These are phyloP conservation scores for Entomobrya proxima DNA, from an alignment of 2,888 invertebrate species.

Conservation along the genomic window DNA sequence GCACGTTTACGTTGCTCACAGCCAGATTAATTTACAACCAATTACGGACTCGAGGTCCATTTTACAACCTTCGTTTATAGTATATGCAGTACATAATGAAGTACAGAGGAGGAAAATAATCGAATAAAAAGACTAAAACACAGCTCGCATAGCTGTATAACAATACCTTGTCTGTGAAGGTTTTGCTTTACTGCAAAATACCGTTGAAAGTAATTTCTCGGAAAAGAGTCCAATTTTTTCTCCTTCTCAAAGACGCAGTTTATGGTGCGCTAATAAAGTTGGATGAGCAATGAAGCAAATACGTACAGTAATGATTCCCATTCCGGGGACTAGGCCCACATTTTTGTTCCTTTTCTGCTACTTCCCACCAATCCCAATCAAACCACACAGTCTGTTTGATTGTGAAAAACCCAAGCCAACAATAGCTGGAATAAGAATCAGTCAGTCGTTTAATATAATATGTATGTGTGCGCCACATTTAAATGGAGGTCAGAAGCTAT, in stretches of 20 bases:
- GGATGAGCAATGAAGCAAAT: constrained; percentile 34
- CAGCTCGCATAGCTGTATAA: neutral
- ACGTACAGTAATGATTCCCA: constrained; percentile 12
- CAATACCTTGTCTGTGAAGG: neutral
- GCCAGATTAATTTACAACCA: constrained; percentile 20
- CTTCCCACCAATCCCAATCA: neutral
- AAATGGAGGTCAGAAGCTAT: neutral
- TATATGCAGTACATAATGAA: neutral
- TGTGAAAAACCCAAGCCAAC: neutral
- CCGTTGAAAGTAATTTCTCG: neutral
- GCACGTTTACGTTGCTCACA: neutral
- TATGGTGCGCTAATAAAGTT: constrained; percentile 36
- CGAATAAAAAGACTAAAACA: neutral
- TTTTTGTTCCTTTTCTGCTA: neutral
- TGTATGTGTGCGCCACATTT: neutral
- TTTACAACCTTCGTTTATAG: constrained; percentile 4
- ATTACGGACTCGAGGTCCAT: neutral
- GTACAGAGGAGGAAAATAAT: neutral
- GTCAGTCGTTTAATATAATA: constrained; percentile 12
- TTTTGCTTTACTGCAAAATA: neutral
- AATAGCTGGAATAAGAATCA: too few relatives aligned
- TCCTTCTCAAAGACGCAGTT: neutral
- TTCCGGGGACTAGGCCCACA: neutral
- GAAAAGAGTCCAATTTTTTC: neutral
- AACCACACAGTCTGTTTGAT: neutral